Conservation (phyloP, 2,113 vertebrate genomes). For the Pelecanus crispus region DNA sequence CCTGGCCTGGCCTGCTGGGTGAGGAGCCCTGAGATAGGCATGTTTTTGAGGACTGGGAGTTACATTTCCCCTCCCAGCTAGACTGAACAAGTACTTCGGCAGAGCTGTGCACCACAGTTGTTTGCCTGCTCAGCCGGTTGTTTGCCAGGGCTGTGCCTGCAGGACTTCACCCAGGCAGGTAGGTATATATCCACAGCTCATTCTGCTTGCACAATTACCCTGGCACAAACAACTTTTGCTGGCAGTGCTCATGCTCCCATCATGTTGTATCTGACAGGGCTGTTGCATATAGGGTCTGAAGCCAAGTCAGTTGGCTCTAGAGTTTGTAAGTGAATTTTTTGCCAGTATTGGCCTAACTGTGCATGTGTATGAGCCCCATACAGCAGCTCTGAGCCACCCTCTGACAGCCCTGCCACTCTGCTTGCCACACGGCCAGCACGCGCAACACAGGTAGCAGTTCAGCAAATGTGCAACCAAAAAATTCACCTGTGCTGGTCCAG, state of each 20-base stretch:
- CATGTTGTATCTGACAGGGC: neutral
- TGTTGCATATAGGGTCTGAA: neutral
- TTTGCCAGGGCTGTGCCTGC: neutral
- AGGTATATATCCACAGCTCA: neutral
- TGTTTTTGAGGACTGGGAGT: accelerated
- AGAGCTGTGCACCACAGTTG: neutral
- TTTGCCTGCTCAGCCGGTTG: neutral
- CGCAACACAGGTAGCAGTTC: neutral
- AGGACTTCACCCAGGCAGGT: neutral
- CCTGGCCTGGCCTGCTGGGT: neutral
- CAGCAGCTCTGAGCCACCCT: neutral
- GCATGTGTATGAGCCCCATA: accelerated
- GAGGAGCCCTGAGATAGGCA: accelerated
- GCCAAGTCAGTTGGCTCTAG: neutral
- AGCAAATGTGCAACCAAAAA: neutral
- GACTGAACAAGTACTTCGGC: neutral
- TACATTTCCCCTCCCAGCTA: neutral
- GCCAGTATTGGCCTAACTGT: neutral
- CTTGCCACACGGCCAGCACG: neutral
- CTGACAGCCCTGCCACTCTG: neutral
- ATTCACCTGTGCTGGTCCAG: neutral
- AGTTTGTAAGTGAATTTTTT: neutral
- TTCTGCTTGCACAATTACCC: neutral
- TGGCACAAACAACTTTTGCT: neutral
- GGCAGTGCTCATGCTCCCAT: neutral